Conservation (phyloP, 2,113 vertebrate species). For the Morone chrysops region DNA sequence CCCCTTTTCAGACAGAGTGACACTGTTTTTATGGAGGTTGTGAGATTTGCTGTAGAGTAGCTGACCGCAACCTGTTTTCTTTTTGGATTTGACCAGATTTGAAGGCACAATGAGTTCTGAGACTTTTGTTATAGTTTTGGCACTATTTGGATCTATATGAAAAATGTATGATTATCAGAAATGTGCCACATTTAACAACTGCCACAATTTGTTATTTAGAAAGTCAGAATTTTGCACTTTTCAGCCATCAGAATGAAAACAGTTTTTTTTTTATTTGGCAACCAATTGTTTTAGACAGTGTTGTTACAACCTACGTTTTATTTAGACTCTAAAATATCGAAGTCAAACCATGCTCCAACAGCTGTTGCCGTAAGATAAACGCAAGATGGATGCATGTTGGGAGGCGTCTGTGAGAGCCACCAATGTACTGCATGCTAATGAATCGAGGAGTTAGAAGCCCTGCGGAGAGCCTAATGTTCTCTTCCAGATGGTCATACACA, state of each 20-base stretch:
- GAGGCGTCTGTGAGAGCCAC: constrained; percentile 45
- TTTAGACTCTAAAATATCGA: constrained; percentile 45
- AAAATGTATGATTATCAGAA: constrained; percentile 23
- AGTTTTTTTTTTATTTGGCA: constrained; percentile 11
- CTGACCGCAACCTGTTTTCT: constrained; percentile 16
- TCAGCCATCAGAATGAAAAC: constrained; percentile 12
- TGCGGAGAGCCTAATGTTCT: constrained; percentile 66
- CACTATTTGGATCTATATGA: constrained; percentile 13
- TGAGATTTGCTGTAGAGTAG: constrained; percentile 16
- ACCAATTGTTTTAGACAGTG: constrained; percentile 33
- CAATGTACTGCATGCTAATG: constrained; percentile 69
- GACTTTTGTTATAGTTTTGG: not conserved
- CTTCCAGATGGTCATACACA: constrained; percentile 72
- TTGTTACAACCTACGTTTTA: constrained; percentile 34
- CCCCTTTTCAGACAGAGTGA: not conserved
- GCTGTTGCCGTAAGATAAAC: constrained; percentile 70
- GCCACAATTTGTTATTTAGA: constrained; percentile 6
- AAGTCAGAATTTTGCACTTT: constrained; percentile 15
- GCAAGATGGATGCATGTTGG: constrained; percentile 69
- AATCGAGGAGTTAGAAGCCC: constrained; percentile 46
- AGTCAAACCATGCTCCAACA: constrained; percentile 47
- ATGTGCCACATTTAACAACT: constrained; percentile 17
- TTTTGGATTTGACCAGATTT: constrained; percentile 3
- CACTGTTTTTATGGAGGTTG: not conserved
- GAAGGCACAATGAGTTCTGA: not conserved